Percentiles rank a stretch among this genome's conserved stretches.
These are phyloP conservation scores for Myiothlypis chrysogaster DNA, from an alignment of 2,797 vertebrate species.

Conservation along the genomic window DNA sequence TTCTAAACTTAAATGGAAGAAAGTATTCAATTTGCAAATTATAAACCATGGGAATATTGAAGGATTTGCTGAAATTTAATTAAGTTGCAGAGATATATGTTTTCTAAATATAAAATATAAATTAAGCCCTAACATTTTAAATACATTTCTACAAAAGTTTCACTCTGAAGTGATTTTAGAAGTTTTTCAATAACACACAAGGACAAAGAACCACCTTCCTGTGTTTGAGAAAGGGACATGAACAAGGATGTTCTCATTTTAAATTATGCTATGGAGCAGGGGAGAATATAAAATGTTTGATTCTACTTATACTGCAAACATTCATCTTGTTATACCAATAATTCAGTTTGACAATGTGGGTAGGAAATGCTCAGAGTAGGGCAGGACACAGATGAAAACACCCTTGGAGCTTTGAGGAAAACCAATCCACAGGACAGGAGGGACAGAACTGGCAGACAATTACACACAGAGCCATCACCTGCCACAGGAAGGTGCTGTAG, in stretches of 20 bases:
- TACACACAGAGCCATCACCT: not conserved
- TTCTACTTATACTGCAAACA: not conserved
- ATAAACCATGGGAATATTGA: not conserved
- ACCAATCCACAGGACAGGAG: not conserved
- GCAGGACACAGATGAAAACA: not conserved
- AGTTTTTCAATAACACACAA: not conserved
- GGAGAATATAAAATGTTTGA: not conserved
- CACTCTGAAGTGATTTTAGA: not conserved
- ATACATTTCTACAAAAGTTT: not conserved
- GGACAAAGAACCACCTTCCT: not conserved
- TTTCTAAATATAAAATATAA: not conserved
- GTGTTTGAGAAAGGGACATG: not conserved
- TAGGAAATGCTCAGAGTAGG: not conserved
- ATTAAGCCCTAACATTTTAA: not conserved
- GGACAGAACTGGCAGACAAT: not conserved
- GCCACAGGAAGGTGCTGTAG: not conserved
- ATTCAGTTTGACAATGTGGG: not conserved
- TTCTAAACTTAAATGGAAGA: not conserved
- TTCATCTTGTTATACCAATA: conserved; percentile 4
- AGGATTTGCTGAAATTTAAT: not conserved
- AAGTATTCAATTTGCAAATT: not conserved
- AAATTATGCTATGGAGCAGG: not conserved
- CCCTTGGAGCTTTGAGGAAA: not conserved
- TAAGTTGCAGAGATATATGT: not conserved
- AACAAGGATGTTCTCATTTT: not conserved